Conservation (phyloP, 1,140 invertebrate genomes). For the Eubasilissa regina region DNA sequence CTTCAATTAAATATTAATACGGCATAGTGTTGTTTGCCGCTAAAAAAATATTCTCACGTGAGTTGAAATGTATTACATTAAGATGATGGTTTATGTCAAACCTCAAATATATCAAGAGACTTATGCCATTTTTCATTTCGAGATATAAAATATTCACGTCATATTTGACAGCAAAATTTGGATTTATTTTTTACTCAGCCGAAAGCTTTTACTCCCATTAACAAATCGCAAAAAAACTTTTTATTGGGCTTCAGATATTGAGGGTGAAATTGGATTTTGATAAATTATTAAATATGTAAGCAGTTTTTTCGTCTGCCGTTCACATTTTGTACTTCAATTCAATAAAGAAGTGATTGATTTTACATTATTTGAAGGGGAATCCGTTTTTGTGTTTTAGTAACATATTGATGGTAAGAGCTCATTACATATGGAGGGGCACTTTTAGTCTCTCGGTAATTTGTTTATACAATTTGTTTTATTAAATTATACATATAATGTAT, state of each 20-base stretch:
- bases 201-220: conserved; percentile 2
- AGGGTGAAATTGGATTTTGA: conserved; percentile 1
- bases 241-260: conserved; percentile 5
- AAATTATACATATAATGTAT: too few species aligned
- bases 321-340: background rate
- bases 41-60: too few species aligned
- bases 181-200: conserved; percentile 1
- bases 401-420: background rate
- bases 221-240: conserved; percentile 3
- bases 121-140: conserved; percentile 3
- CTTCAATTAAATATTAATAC: too few species aligned
- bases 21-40: too few species aligned
- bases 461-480: too few species aligned
- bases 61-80: background rate
- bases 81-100: background rate
- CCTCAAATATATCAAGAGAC: background rate
- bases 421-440: background rate
- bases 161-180: conserved; percentile 6
- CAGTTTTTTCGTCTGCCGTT: conserved; percentile 6
- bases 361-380: conserved; percentile 15
- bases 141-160: conserved; percentile 1
- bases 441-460: too few species aligned
- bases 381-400: background rate
- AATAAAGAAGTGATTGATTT: conserved; percentile 17
- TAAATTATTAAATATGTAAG: conserved; percentile 21